phyloP scores from a whole-genome alignment of 2,113 vertebrate genomes.

The Syngnathus scovelli region DNA sequence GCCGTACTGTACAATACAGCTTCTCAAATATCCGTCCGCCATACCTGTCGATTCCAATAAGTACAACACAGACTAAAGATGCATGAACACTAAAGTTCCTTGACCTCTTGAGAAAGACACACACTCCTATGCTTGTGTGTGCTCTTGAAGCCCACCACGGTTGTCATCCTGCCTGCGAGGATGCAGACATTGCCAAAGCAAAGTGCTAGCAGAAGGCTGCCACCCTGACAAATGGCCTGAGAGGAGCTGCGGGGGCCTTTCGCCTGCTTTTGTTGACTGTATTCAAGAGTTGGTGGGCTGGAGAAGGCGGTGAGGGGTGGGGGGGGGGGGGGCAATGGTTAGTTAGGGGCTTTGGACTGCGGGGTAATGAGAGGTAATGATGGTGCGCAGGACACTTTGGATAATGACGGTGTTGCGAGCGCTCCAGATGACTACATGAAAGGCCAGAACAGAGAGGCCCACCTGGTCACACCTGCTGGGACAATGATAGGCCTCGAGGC shows the following conservation, averaged over 20 bases:
- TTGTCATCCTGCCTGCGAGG: conserved; percentile 35
- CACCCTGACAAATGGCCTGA: conserved; percentile 50
- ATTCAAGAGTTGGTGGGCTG: conserved; percentile 14
- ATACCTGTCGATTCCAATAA: neutral
- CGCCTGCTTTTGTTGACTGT: conserved; percentile 50
- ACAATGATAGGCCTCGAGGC: conserved; percentile 68
- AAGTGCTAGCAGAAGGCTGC: conserved; percentile 38
- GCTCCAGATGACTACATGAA: conserved; percentile 69
- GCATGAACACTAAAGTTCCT: no score
- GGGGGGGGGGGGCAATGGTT: conserved; percentile 16
- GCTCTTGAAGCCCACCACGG: conserved; percentile 16
- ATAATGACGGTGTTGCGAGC: conserved; percentile 60
- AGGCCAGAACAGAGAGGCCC: conserved; percentile 53
- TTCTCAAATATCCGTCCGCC: neutral
- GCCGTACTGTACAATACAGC: neutral
- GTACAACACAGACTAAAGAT: neutral
- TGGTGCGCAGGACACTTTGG: conserved; percentile 57
- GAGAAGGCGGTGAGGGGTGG: neutral
- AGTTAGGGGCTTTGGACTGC: conserved; percentile 38
- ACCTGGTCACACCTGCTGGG: conserved; percentile 72
- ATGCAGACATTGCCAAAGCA: conserved; percentile 33
- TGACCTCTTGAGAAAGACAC: neutral
- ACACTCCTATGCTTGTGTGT: neutral
- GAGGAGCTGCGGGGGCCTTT: conserved; percentile 47
- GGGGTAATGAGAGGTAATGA: conserved; percentile 68